Evolutionary conservation across 2,113 vertebrate species (phyloP).

Genomic region (Willisornis vidua): DNA sequence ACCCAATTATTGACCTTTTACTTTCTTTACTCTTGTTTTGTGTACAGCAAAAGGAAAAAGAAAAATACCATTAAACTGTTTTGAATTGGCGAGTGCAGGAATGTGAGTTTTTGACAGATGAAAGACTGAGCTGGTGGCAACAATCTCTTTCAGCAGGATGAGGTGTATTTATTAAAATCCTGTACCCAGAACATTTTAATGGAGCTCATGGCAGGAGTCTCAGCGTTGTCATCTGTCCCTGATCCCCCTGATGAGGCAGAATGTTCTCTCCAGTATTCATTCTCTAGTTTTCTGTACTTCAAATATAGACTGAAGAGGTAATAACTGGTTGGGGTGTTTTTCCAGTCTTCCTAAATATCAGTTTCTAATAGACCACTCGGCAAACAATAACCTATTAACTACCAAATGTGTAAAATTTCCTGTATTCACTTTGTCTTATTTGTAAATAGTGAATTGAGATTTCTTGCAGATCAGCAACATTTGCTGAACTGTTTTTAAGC

Average conservation of each 20-base stretch:
- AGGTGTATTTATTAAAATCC: not conserved
- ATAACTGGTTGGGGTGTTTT: constrained; percentile 66
- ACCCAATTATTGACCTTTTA: constrained; percentile 36
- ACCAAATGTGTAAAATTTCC: constrained; percentile 86
- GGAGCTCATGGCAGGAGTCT: constrained; percentile 32
- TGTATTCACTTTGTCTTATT: constrained; percentile 86
- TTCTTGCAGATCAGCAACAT: constrained; percentile 80
- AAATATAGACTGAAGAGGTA: constrained; percentile 63
- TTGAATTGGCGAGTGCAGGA: constrained; percentile 61
- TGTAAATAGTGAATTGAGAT: constrained; percentile 84
- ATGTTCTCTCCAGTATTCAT: constrained; percentile 63
- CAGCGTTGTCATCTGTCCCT: constrained; percentile 21
- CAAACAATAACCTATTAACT: constrained; percentile 78
- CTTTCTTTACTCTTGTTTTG: constrained; percentile 53
- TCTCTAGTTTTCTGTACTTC: constrained; percentile 68
- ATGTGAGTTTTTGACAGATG: constrained; percentile 39
- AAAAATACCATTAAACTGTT: constrained; percentile 62
- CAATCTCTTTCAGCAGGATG: not conserved
- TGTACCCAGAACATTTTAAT: constrained; percentile 37
- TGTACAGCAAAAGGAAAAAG: constrained; percentile 52
- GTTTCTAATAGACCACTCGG: constrained; percentile 79
- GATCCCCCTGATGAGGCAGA: constrained; percentile 64
- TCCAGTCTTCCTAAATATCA: constrained; percentile 79
- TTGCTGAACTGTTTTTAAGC: constrained; percentile 84
- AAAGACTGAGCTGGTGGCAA: not conserved